These are phyloP conservation scores for Ceratotherium simum DNA, from an alignment of 2,113 vertebrate species.

Conservation along the genomic window DNA sequence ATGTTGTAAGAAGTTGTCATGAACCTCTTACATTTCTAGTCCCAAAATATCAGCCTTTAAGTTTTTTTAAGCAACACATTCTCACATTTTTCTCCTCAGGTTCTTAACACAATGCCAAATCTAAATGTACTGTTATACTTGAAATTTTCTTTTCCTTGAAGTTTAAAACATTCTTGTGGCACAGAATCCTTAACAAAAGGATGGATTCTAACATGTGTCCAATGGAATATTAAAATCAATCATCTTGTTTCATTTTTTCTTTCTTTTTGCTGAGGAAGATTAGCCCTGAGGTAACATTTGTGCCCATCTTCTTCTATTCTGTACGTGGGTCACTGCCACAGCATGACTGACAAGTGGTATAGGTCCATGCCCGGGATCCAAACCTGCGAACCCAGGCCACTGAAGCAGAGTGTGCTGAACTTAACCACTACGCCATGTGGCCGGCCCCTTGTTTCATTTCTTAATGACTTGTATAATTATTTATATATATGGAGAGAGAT, in stretches of 20 bases:
- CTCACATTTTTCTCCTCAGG: slow-evolving; percentile 8
- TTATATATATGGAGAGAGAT: background rate
- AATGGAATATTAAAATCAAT: background rate
- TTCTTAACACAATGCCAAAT: background rate
- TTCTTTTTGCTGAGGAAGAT: no score
- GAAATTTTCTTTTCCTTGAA: background rate
- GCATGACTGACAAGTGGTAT: no score
- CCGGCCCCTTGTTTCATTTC: background rate
- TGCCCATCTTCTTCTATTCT: no score
- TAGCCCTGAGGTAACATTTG: no score
- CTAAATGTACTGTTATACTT: background rate
- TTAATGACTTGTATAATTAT: slow-evolving; percentile 26
- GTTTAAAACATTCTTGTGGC: background rate
- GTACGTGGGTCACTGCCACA: no score
- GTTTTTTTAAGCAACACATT: slow-evolving; percentile 3
- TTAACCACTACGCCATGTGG: no score
- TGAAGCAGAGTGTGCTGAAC: no score
- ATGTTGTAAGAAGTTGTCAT: background rate
- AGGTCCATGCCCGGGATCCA: no score
- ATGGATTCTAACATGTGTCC: background rate
- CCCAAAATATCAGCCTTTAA: background rate
- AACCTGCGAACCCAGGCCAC: no score
- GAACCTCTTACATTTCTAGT: background rate
- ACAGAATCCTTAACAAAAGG: slow-evolving; percentile 34
- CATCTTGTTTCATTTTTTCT: slow-evolving; percentile 35